Evolutionary conservation across 2,113 vertebrate genomes (phyloP), one percentile per base, ranked within the genome.

Genomic region (Megaptera novaeangliae): DNA sequence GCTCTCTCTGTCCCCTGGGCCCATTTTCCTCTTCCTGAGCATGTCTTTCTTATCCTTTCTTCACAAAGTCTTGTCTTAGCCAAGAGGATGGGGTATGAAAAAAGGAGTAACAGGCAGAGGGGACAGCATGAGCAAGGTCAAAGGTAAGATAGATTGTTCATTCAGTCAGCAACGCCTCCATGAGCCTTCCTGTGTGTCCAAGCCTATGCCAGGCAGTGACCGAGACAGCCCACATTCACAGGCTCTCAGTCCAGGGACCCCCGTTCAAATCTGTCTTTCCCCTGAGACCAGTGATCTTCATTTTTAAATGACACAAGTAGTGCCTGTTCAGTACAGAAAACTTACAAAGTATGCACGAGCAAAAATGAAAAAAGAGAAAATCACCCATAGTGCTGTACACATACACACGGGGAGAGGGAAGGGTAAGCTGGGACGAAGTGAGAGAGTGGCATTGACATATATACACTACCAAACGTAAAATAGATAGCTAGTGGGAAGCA

Each of bases 1-100:
- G 49, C 68, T 81, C 57, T 66, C 66, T 72, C 55, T 69, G 59
- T 88, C 46, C 39, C 57, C 68, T 8, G 18, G 63, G 87, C 64
- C 98, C 83, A 86, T 98, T 96, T 29, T 97, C 95, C 91, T 99
- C 98, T 15, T 99, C 89, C 99, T 99, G 75, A 41, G 52, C 81
- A 71, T 18, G 57, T 75, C 64, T 77, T 44, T 82, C 44, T 87
- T 44, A 91, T 36, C 83, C 52, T 88, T 63, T 78, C 75, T 72
- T n/a, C 23, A 66, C 52, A 63, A 14, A 36, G n/a, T n/a, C 41
- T 83, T 13, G 6, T 81, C 68, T 83, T 55, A 83, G 31, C 52
- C 69, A 78, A 88, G 61, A 77, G 77, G 21, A 75, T 9, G 68
- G 23, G 36, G 31, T 77, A 3, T 36, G 20, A 27, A 17, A 44